A percentile compares a stretch with the other conserved stretches of the same genome.
Evolutionary conservation across 2,113 vertebrate genomes (phyloP).

Genomic region (Hippolais icterina): DNA sequence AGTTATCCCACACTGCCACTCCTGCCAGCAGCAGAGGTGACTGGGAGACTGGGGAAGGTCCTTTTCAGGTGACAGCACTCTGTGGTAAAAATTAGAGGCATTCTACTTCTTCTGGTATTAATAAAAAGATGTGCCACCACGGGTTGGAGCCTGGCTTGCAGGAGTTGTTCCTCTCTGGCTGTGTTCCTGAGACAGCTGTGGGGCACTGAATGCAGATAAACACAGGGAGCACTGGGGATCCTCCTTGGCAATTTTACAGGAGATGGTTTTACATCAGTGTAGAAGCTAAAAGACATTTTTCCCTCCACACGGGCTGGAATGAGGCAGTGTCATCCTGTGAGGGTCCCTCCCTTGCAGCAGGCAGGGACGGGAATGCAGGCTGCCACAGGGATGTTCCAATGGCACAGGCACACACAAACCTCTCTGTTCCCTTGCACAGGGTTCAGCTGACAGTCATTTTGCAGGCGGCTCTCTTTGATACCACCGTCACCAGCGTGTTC

Average conservation of each 20-base stretch:
- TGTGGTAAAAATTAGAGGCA: neutral
- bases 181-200: neutral
- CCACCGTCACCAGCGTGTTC: conserved; percentile 12
- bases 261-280: neutral
- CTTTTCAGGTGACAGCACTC: neutral
- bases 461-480: conserved; percentile 34
- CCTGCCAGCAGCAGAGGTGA: neutral
- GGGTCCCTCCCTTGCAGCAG: neutral
- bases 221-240: neutral
- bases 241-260: neutral
- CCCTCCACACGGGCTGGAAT: neutral
- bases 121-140: neutral
- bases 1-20: neutral
- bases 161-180: neutral
- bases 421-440: neutral
- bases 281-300: neutral
- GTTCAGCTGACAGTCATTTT: conserved; percentile 45
- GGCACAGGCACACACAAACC: neutral
- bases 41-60: neutral
- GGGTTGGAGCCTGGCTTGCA: neutral
- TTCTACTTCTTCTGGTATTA: neutral
- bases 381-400: neutral
- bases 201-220: neutral
- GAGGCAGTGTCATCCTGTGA: neutral
- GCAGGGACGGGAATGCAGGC: neutral